Evolutionary conservation across 1,140 invertebrate species (phyloP).

Genomic region (Phortica variegata): DNA sequence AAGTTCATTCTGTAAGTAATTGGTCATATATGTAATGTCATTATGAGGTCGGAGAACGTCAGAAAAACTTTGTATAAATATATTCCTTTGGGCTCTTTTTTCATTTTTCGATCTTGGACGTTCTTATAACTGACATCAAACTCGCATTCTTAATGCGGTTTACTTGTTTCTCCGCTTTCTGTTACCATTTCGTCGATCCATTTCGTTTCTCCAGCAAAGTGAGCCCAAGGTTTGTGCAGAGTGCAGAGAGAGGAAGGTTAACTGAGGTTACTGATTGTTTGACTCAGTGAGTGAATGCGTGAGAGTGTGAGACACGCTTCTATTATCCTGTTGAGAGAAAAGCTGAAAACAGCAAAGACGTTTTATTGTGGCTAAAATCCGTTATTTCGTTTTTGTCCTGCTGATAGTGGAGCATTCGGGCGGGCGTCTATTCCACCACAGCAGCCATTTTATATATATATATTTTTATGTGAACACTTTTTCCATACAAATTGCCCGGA

Average conservation of each 20-base stretch:
- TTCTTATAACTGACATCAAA: too few relatives aligned
- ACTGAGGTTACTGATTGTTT: too few relatives aligned
- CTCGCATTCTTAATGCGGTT: too few relatives aligned
- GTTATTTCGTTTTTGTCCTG: slow-evolving; percentile 21
- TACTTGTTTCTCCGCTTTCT: too few relatives aligned
- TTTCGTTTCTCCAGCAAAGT: too few relatives aligned
- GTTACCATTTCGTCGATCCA: too few relatives aligned
- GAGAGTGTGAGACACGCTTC: slow-evolving; percentile 34
- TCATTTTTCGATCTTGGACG: too few relatives aligned
- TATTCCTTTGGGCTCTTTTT: slow-evolving; percentile 44
- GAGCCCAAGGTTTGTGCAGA: too few relatives aligned
- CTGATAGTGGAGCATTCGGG: slow-evolving; percentile 37
- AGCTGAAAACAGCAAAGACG: slow-evolving; percentile 54
- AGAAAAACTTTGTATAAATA: slow-evolving; percentile 57
- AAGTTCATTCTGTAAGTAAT: background rate
- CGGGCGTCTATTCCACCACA: slow-evolving; percentile 35
- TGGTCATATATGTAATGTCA: slow-evolving; percentile 1
- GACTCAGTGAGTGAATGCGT: slow-evolving; percentile 1
- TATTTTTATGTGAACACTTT: slow-evolving; percentile 37
- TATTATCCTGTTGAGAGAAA: slow-evolving; percentile 51
- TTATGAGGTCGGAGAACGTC: slow-evolving; percentile 6
- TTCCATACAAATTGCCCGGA: slow-evolving; percentile 56
- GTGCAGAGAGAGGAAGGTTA: too few relatives aligned
- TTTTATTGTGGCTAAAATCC: slow-evolving; percentile 24
- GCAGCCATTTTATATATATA: slow-evolving; percentile 24